phyloP scores from a whole-genome alignment of 1,140 invertebrate species.

The Zaprionus nigranus region DNA sequence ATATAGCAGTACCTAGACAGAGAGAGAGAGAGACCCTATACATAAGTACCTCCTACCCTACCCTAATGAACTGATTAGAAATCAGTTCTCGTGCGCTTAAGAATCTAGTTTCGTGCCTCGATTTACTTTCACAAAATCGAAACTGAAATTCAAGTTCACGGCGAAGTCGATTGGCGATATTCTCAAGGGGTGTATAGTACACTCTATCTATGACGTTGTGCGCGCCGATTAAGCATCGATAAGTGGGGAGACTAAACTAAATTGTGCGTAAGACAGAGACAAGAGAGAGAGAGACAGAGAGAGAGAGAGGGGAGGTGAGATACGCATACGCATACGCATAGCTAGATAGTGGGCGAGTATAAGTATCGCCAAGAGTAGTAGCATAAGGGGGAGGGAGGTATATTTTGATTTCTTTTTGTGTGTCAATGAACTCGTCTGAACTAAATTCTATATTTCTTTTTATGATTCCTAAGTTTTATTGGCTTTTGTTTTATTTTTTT shows the following conservation, averaged over 20 bases:
- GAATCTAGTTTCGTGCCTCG: conserved; percentile 25
- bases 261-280: conserved; percentile 8
- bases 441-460: conserved; percentile 71
- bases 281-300: background rate
- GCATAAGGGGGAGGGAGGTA: background rate
- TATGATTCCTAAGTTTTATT: conserved; percentile 54
- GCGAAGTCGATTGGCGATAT: conserved; percentile 38
- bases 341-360: conserved; percentile 37
- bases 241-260: conserved; percentile 34
- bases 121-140: conserved; percentile 62
- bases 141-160: conserved; percentile 76
- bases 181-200: conserved; percentile 7
- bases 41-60: background rate
- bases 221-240: conserved; percentile 28
- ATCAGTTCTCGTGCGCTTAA: conserved; percentile 60
- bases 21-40: background rate
- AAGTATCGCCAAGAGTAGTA: conserved; percentile 41
- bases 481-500: conserved; percentile 58
- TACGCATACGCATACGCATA: conserved; percentile 28
- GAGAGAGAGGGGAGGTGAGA: conserved; percentile 1
- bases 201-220: conserved; percentile 26
- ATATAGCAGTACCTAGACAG: background rate
- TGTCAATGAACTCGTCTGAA: conserved; percentile 77
- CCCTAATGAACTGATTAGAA: conserved; percentile 61
- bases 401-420: conserved; percentile 80